These are phyloP conservation scores for Idaea straminata DNA, from an alignment of 2,888 invertebrate species.

Conservation along the genomic window DNA sequence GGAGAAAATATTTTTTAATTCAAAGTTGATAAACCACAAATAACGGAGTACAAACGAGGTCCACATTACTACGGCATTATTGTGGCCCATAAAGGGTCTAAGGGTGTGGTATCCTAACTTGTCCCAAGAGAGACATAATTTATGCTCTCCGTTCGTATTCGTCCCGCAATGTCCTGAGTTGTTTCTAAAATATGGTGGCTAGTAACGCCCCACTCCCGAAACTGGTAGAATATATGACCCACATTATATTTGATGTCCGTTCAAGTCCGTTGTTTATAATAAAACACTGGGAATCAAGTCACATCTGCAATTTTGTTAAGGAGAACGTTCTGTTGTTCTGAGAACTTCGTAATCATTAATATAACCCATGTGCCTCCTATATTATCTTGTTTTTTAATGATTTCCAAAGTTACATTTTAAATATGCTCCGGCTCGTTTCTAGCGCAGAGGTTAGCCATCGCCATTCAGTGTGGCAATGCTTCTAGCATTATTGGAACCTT, in stretches of 20 bases:
- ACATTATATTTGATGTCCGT: slow-evolving; percentile 33
- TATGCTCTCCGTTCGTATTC: slow-evolving; percentile 44
- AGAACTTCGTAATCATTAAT: no score
- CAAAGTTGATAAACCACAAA: slow-evolving; percentile 19
- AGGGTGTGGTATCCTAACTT: slow-evolving; percentile 48
- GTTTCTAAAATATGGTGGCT: slow-evolving; percentile 44
- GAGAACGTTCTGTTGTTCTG: no score
- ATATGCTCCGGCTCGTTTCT: no score
- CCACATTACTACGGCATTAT: slow-evolving; percentile 44
- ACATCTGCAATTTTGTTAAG: not conserved
- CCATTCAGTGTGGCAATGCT: no score
- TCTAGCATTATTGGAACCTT: no score
- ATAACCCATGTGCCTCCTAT: no score
- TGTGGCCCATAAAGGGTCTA: slow-evolving; percentile 57
- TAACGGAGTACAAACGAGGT: slow-evolving; percentile 31
- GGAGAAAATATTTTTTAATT: not conserved
- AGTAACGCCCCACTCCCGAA: slow-evolving; percentile 30
- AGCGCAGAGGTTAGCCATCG: no score
- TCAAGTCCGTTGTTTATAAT: slow-evolving; percentile 10
- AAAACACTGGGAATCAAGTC: not conserved
- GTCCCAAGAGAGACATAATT: slow-evolving; percentile 57
- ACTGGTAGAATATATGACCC: slow-evolving; percentile 48
- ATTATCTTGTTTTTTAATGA: no score
- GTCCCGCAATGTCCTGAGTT: slow-evolving; percentile 42
- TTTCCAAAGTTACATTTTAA: no score